Percentiles rank a stretch among this genome's conserved stretches.
phyloP scores from a whole-genome alignment of 2,113 vertebrate genomes.

The Nyctibius bracteatus region DNA sequence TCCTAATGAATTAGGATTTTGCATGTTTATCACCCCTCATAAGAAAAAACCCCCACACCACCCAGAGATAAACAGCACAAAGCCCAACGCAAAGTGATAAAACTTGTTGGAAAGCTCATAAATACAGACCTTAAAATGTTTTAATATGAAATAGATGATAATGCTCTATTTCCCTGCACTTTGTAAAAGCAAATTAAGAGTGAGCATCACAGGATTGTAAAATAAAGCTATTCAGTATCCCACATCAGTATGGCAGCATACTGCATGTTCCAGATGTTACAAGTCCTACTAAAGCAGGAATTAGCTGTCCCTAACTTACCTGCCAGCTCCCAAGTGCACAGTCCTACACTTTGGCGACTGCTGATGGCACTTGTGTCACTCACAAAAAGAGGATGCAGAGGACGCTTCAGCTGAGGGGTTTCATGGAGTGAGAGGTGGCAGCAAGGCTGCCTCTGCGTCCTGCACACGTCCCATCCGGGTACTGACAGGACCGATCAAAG shows the following conservation, averaged over 20 bases:
- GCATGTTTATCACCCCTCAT: not conserved
- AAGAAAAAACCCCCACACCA: not conserved
- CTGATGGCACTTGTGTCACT: not conserved
- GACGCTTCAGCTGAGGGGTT: not conserved
- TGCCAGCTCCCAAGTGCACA: not conserved
- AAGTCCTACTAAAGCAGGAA: not conserved
- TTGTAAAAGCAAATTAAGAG: not conserved
- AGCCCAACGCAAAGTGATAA: not conserved
- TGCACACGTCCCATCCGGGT: fast-evolving
- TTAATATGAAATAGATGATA: not conserved
- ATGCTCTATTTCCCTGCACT: not conserved
- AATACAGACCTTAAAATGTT: not conserved
- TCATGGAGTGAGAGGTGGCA: not conserved
- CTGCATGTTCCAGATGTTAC: fast-evolving
- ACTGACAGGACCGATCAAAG: fast-evolving
- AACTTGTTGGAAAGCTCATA: not conserved
- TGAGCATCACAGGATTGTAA: fast-evolving
- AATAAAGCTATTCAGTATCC: fast-evolving
- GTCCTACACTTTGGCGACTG: not conserved
- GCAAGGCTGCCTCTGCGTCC: not conserved
- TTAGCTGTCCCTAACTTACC: not conserved
- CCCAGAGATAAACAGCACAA: not conserved
- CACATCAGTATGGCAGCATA: too few species aligned
- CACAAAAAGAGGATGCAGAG: not conserved
- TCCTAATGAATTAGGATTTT: not conserved